Base-by-base conservation (phyloP, 2,888 invertebrate genomes). In the Drosophila ezoana region DNA sequence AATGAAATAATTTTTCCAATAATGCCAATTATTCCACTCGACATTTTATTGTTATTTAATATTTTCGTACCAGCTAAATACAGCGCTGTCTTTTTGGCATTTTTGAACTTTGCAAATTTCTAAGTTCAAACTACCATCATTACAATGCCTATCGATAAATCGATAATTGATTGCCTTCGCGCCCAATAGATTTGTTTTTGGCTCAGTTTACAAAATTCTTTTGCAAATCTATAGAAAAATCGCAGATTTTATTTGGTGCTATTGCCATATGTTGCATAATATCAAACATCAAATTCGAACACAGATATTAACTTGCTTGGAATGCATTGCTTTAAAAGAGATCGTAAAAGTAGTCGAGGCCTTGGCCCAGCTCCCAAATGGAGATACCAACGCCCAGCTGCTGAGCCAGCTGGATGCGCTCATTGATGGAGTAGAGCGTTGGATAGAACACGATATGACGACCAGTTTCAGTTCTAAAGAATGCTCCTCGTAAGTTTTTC, bases 331-430 rank as follows among this genome's bases (percentile, higher is more conserved):
- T 66, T 94, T 93, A 97, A 76, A 97, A 93, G 69, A 97, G 93
- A 93, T 98, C 98, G 92, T 98, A 98, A 92, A 98, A 98, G 91
- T 97, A 98, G 92, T 98, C 96, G 16, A 98, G 93, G 20, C 98
- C 98, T 93, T 99, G 98, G 0, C 98, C 98, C n/a, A 98, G 92
- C 91, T 99, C 98, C 98, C 98, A 98, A 84, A 99, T 95, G 0
- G 98, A 96, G 45, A 98, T 93, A 0, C 98, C 98, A 3, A 96
- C 96, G 9, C 96, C 96, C 54, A 97, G 93, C 90, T 96, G 95
- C 62, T 94, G 93, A 0, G 97, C 97, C 49, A 98, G 93, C 64
- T 97, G 95, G 14, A 98, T 93, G 76, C 98, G 93, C 90, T 95
- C 94, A 72, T 96, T 94, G 75, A 98, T 95, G 0, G 98, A 98